Base-by-base conservation (phyloP, 2,888 invertebrate genomes). In the Tetragonula carbonaria region DNA sequence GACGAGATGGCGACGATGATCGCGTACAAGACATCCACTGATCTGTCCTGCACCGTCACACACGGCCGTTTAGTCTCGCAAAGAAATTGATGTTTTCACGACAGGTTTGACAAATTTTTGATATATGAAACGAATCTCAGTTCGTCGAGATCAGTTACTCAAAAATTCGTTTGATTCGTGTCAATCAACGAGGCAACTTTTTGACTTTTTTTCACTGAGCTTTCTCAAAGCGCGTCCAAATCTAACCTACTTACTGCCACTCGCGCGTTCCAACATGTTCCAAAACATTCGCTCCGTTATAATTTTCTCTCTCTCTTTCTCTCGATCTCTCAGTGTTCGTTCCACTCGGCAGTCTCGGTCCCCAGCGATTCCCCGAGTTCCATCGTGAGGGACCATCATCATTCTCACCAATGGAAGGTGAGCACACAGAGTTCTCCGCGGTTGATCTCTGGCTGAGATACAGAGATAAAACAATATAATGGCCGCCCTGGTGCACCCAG, bases 401-500 rank as follows among this genome's bases (percentile, higher is more conserved):
- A 53, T 81, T 53, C 68, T 45, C 53, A 18, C 21, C 33, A 2
- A 38, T 84, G 84, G 78, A 67, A 86, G 74, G 79, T 68, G 78
- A 71, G 70, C 75, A 80, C 55, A 80, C 63, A 72, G 66, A 78
- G 82, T 72, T 74, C 80, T 78, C 66, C 68, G 82, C 78, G 86
- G 81, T 71, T 76, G 89, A 90, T 90, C 90, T 88, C 86, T 73
- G 82, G 80, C 79, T 81, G 86, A 85, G 88, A 87, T 87, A 88
- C 79, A 85, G 85, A 87, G 80, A 82, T 90, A 90, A 91, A 91
- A 91, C 91, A 90, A 91, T 91, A 92, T 91, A 88, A 90, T 88
- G 86, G 89, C 85, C 89, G 90, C 86, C 85, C 77, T 85, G 86
- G 88, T 87, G 86, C 87, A 89, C 82, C 45, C 87, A 89, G 88